Base-by-base conservation (phyloP, 2,888 invertebrate genomes). In the Drosophila pseudotalamancana region DNA sequence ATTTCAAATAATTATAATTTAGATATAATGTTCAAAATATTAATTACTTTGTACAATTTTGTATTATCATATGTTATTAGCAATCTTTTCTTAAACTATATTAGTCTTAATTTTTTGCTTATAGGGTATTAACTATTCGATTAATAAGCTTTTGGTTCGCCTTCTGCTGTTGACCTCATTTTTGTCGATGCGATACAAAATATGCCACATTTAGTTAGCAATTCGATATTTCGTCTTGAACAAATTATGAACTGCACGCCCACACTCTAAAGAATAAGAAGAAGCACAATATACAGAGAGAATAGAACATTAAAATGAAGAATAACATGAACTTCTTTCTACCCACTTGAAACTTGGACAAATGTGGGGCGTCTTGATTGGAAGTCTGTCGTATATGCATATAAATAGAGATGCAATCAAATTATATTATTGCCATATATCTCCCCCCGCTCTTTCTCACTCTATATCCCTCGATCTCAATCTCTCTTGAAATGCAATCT, bases 351-450 rank as follows among this genome's bases (percentile, higher is more conserved):
- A 64, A 48, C 39, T 31, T 50, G 45, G 53, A 59, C 37, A 59
- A 37, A 64, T 63, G 29, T 34, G 64, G 59, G 50, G 64, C 18
- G 64, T 49, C 46, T 23, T 14, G 43, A 61, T 48, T 31, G 37
- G 8, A 27, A 40, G 35, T 61, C 18, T 18, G 34, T 31, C 34
- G 46, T 35, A 16, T 35, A 16, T 39, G 49, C 32, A 23, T 77
- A 59, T 53, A 61, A 73, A 77, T 84, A 73, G 49, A 48, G 55
- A 53, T 72, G 85, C 78, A 80, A 80, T 80, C 70, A 80, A 80
- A 87, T 81, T 81, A 81, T 87, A 87, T 84, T 64, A 81, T 73
- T 60, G 54, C 53, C 62, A 77, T 80, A 80, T 72, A 80, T 76
- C 51, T 72, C n/a, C 56, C 5, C 14, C 31, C 27, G 12, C 48